Percentiles rank a stretch among this genome's conserved stretches.
phyloP scores from a whole-genome alignment of 2,888 invertebrate genomes.

The Rambutsinella grinnellia region DNA sequence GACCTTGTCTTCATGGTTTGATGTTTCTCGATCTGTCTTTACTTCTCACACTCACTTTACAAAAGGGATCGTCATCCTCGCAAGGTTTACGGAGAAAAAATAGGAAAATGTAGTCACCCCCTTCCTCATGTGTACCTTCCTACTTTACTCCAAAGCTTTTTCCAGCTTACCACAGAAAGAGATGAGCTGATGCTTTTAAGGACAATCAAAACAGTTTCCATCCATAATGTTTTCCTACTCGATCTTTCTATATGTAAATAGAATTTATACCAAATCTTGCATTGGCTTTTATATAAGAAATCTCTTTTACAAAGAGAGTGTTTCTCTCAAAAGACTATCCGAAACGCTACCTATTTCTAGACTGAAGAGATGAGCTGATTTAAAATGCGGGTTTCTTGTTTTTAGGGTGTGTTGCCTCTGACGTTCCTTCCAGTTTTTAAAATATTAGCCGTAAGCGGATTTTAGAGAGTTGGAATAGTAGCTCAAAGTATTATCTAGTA shows the following conservation, averaged over 20 bases:
- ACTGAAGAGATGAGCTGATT: too few relatives aligned
- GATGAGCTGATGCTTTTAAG: slow-evolving; percentile 44
- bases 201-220: slow-evolving; percentile 54
- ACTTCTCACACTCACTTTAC: slow-evolving; percentile 56
- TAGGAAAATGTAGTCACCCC: slow-evolving; percentile 50
- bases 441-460: slow-evolving; percentile 48
- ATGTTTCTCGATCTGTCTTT: slow-evolving; percentile 64
- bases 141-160: slow-evolving; percentile 45
- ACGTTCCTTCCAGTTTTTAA: slow-evolving; percentile 37
- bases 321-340: slow-evolving; percentile 41
- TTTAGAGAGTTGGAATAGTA: too few relatives aligned
- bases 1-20: slow-evolving; percentile 65
- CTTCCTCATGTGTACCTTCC: slow-evolving; percentile 30
- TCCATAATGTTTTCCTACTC: slow-evolving; percentile 41
- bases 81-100: slow-evolving; percentile 11
- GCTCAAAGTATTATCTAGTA: too few relatives aligned
- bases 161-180: slow-evolving; percentile 36
- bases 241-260: slow-evolving; percentile 24
- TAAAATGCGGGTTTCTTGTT: slow-evolving; percentile 7
- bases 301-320: slow-evolving; percentile 45
- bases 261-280: slow-evolving; percentile 27
- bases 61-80: slow-evolving; percentile 47
- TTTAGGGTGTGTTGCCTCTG: slow-evolving; percentile 44
- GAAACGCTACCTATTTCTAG: too few relatives aligned
- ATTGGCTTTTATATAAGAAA: slow-evolving; percentile 21